Evolutionary conservation across 2,888 invertebrate genomes (phyloP).

Genomic region (Ennomos fuscantarius): DNA sequence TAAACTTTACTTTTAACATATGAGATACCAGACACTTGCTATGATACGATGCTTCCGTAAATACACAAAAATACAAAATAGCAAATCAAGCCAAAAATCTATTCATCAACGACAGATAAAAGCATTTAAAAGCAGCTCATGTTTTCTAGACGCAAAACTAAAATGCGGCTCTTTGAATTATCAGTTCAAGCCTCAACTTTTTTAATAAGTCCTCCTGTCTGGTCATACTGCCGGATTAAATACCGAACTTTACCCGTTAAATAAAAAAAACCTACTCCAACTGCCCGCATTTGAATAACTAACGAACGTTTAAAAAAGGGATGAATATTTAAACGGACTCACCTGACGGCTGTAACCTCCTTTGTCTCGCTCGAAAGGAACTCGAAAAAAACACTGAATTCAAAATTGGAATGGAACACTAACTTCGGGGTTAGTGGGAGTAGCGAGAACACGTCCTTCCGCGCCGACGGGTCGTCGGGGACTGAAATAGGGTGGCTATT

Average conservation of each 20-base stretch:
- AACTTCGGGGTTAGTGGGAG: slow-evolving; percentile 27
- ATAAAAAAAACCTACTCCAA: slow-evolving; percentile 47
- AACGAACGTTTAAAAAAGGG: slow-evolving; percentile 45
- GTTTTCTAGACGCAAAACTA: slow-evolving; percentile 30
- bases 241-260: slow-evolving; percentile 64
- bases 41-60: no score
- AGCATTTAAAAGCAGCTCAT: no score
- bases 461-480: slow-evolving; percentile 48
- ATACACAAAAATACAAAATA: no score
- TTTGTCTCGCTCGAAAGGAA: slow-evolving; percentile 42
- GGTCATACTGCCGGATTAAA: slow-evolving; percentile 59
- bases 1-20: no score
- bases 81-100: no score
- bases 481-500: slow-evolving; percentile 54
- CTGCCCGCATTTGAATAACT: slow-evolving; percentile 52
- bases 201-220: slow-evolving; percentile 66
- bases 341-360: slow-evolving; percentile 46
- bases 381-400: slow-evolving; percentile 50
- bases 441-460: slow-evolving; percentile 43
- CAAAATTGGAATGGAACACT: slow-evolving; percentile 49
- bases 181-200: slow-evolving; percentile 64
- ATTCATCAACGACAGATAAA: no score
- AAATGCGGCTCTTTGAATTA: slow-evolving; percentile 62
- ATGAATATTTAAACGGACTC: slow-evolving; percentile 55
- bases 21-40: no score